Conservation (phyloP, 2,113 vertebrate species). For the Tetraodon nigroviridis region DNA sequence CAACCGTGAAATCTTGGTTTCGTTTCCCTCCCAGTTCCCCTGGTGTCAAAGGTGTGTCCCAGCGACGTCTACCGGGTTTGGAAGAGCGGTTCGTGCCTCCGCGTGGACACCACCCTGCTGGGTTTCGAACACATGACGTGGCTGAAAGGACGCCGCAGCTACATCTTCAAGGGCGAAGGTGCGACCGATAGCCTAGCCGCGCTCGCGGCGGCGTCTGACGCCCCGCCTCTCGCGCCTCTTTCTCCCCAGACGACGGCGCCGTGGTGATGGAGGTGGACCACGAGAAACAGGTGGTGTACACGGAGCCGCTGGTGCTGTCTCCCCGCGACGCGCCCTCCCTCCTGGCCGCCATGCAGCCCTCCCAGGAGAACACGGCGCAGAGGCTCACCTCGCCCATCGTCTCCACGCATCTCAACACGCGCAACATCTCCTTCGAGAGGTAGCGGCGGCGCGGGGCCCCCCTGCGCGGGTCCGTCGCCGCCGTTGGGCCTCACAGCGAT, state of each 20-base stretch:
- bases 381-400: slow-evolving; percentile 90
- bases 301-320: slow-evolving; percentile 82
- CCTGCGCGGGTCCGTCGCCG: too few relatives aligned
- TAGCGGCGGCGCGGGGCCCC: slow-evolving; percentile 39
- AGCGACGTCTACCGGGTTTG: slow-evolving; percentile 93
- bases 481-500: too few relatives aligned
- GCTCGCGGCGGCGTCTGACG: not conserved
- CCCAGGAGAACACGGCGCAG: slow-evolving; percentile 88
- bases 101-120: slow-evolving; percentile 90
- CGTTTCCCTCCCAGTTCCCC: slow-evolving; percentile 75
- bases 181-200: slow-evolving; percentile 17
- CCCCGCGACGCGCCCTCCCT: slow-evolving; percentile 83
- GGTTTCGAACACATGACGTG: slow-evolving; percentile 97
- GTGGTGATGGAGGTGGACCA: slow-evolving; percentile 98
- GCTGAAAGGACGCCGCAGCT: slow-evolving; percentile 91
- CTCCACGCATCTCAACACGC: slow-evolving; percentile 92
- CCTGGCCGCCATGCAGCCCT: slow-evolving; percentile 90
- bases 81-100: slow-evolving; percentile 90
- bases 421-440: slow-evolving; percentile 93
- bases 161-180: slow-evolving; percentile 95
- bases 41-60: slow-evolving; percentile 94
- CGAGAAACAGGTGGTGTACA: slow-evolving; percentile 94
- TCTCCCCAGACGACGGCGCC: slow-evolving; percentile 80
- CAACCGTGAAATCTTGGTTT: not conserved
- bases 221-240: not conserved